Evolutionary conservation across 2,888 invertebrate genomes (phyloP).

Genomic region (Catocala sponsa): DNA sequence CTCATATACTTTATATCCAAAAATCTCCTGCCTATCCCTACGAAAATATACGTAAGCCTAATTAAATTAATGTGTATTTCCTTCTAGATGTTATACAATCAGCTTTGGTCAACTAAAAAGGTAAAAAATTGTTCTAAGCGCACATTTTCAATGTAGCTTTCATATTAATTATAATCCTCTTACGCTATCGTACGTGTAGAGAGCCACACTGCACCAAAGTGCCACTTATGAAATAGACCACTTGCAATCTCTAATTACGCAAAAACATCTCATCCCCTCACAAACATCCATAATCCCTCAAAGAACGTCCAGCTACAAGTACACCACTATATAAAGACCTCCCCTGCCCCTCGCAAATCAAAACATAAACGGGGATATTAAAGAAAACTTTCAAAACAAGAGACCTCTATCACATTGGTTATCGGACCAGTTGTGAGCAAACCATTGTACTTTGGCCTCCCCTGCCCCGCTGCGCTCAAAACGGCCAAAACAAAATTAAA

Average conservation of each 20-base stretch:
- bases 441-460: constrained; percentile 19
- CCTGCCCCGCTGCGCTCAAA: constrained; percentile 9
- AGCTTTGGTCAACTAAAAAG: no score
- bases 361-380: constrained; percentile 37
- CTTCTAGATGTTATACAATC: no score
- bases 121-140: no score
- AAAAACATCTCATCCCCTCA: constrained; percentile 79
- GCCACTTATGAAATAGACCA: constrained; percentile 68
- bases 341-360: constrained; percentile 40
- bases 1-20: no score
- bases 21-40: no score
- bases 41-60: no score
- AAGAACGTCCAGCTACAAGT: constrained; percentile 82
- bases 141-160: not conserved
- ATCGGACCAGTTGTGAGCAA: not conserved
- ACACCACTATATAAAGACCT: constrained; percentile 47
- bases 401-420: constrained; percentile 15
- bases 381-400: constrained; percentile 23
- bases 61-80: no score
- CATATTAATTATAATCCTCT: constrained; percentile 36
- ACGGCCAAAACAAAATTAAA: constrained; percentile 32
- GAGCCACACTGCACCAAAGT: constrained; percentile 40
- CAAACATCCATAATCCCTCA: constrained; percentile 82
- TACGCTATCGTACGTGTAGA: constrained; percentile 32
- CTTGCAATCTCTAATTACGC: constrained; percentile 79